Base-by-base conservation (phyloP, 2,888 invertebrate genomes). In the Lysandra coridon region DNA sequence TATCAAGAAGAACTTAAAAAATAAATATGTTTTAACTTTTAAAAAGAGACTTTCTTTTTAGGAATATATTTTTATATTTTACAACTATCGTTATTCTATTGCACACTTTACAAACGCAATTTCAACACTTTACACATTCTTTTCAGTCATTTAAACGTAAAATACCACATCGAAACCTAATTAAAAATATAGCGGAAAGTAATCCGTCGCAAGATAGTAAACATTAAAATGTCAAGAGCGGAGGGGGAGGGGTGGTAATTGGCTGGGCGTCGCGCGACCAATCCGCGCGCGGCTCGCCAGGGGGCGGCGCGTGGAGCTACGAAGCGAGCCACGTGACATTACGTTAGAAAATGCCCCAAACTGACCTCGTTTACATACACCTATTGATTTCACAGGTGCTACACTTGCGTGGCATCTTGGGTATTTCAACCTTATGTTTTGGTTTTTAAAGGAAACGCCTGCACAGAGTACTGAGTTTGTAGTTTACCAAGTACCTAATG, bases 181-280 rank as follows among this genome's bases (percentile, higher is more conserved):
- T 69, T 33, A 69, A 69, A 69, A 69, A 37, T 69, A 17, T 33
- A 69, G 12, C 69, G 14, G 33, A 69, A 64, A 69, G 33, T 49
- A 75, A 75, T 49, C 80, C 78, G 82, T 81, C 82, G 86, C 87
- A 86, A 87, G 85, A 87, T 84, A 83, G 89, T 88, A 91, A 92
- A 93, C 92, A 92, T 93, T 92, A 92, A 91, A 91, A 93, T 91
- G 94, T 94, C 94, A 94, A 93, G 92, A 87, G 87, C 86, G 82
- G 87, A 89, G 84, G 87, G 90, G 84, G 86, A 82, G 88, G 90
- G 88, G 90, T 88, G 89, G 89, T 92, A 91, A 93, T 92, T 92
- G 92, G 83, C 90, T 90, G 92, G 91, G 93, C 92, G 85, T 82
- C 82, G 83, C 81, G 85, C 69, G 85, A 84, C 94, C 94, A 94